Base-by-base conservation (phyloP, 2,888 invertebrate species). In the Heteropelma amictum region DNA sequence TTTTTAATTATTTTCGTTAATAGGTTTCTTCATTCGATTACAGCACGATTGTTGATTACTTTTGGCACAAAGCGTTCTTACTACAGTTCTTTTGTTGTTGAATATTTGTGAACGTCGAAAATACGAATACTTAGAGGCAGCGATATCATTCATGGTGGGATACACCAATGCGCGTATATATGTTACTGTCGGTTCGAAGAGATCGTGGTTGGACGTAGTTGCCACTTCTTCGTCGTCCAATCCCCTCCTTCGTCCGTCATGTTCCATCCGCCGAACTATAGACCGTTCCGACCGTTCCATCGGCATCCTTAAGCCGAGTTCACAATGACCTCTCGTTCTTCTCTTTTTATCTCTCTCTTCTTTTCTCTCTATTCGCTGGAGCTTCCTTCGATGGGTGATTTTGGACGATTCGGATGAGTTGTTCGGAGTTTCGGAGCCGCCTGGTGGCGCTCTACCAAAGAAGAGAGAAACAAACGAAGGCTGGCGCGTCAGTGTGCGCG, bases 121-220 rank as follows among this genome's bases (percentile, higher is more conserved):
- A 54, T 12, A 28, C 19, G 7, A 53, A 40, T 30, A 35, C 61
- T 17, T 38, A 35, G 17, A 17, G 40, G 23, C 28, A 54, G 40
- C 60, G 49, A 47, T 72, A 63, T 54, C 63, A 54, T 75, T 75
- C 71, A 71, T 75, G 74, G 65, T 75, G 60, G 28, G 23, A 61
- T 28, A 38, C 61, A 30, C 40, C 38, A 67, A 67, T 61, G 23
- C 47, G 71, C 71, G 42, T 56, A 45, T 53, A 33, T 63, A 38
- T 38, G 40, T 68, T 63, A 65, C 61, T 61, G 65, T 75, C 45
- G 74, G 40, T 53, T 28, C 2, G 19, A 30, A 54, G 54, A 67
- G 23, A 45, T 28, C 47, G 56, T 67, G 23, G 45, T 56, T 67
- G 54, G 23, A 42, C 21, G 54, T n/a, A 30, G 33, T 54, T 45